phyloP scores from a whole-genome alignment of 2,888 invertebrate genomes.

The Drosophila tanythrix region DNA sequence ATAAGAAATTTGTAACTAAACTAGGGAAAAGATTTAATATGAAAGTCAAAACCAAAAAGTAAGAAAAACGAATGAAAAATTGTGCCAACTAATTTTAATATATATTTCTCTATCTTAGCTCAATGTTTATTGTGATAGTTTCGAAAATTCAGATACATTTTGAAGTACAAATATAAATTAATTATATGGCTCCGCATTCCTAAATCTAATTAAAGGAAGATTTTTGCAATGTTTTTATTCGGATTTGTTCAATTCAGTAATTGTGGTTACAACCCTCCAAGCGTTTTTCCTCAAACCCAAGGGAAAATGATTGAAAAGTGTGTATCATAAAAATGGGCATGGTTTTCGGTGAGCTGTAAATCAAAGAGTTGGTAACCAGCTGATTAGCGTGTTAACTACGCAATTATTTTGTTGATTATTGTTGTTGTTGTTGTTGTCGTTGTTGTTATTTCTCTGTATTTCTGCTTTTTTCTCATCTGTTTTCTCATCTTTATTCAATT shows the following conservation, averaged over 20 bases:
- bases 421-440: background rate
- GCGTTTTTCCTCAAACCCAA: background rate
- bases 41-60: background rate
- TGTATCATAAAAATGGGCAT: conserved; percentile 25
- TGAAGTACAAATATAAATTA: background rate
- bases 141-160: background rate
- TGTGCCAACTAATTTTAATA: background rate
- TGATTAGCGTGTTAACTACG: conserved; percentile 66
- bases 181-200: background rate
- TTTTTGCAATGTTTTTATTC: no score
- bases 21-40: no score
- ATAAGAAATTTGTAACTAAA: background rate
- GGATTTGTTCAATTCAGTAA: background rate
- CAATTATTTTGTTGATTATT: conserved; percentile 39
- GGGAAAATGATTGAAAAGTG: conserved; percentile 19
- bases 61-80: background rate
- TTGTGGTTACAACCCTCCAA: conserved; percentile 20
- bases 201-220: background rate
- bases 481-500: conserved; percentile 8
- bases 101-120: background rate
- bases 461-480: conserved; percentile 1
- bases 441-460: background rate
- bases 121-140: no score
- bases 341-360: conserved; percentile 17
- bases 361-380: conserved; percentile 65